Conservation (phyloP, 1,140 invertebrate species). For the Drepana arcuata region DNA sequence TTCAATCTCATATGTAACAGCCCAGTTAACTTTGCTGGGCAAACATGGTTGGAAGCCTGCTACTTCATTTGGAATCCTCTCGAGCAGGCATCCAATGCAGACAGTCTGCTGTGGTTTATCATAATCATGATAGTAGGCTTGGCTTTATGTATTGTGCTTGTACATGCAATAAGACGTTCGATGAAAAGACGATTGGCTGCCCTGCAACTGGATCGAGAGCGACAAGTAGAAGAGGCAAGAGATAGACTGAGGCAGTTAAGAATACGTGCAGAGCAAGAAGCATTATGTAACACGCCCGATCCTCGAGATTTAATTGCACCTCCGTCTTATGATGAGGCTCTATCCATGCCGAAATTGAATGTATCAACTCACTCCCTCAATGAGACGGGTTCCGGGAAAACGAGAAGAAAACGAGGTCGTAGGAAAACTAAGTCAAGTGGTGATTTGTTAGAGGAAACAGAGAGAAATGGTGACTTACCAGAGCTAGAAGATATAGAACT, state of each 20-base stretch:
- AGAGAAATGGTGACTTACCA: conserved; percentile 45
- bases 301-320: conserved; percentile 76
- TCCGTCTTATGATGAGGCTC: conserved; percentile 82
- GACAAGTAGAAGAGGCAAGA: conserved; percentile 73
- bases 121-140: conserved; percentile 71
- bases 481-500: conserved; percentile 40
- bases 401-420: conserved; percentile 58
- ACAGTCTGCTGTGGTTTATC: conserved; percentile 76
- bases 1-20: conserved; percentile 73
- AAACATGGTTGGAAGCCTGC: conserved; percentile 78
- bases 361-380: conserved; percentile 73
- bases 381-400: conserved; percentile 65
- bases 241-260: conserved; percentile 69
- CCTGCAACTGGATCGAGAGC: conserved; percentile 73
- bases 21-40: conserved; percentile 74
- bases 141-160: conserved; percentile 59
- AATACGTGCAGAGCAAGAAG: conserved; percentile 73
- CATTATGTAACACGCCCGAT: conserved; percentile 73
- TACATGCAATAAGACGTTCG: conserved; percentile 70
- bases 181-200: conserved; percentile 71
- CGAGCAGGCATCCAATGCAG: conserved; percentile 39
- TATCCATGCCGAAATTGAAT: conserved; percentile 78
- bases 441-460: conserved; percentile 63
- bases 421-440: conserved; percentile 70
- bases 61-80: conserved; percentile 72